Evolutionary conservation across 2,888 invertebrate species (phyloP), one percentile per base, ranked within the genome.

Genomic region (Neuroscelio doddi): DNA sequence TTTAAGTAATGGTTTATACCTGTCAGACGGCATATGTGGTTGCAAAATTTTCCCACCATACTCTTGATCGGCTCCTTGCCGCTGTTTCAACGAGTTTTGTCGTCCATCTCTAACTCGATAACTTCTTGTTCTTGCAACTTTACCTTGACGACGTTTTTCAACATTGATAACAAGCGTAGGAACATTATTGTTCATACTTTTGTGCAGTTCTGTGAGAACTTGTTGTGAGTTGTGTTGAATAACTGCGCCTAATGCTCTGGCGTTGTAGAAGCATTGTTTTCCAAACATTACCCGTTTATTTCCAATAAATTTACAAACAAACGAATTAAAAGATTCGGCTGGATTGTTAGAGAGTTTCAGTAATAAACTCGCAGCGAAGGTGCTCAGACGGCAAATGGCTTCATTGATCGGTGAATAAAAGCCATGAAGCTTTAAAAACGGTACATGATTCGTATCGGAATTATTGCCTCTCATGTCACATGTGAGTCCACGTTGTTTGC

Each of bases 401-500:
- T n/a, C n/a, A n/a, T n/a, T n/a, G n/a, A n/a, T n/a, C n/a, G n/a
- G n/a, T n/a, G n/a, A n/a, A n/a, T n/a, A n/a, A n/a, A n/a, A n/a
- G n/a, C n/a, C n/a, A 36, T n/a, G 26, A 12, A 15, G 8, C 12
- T 17, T 17, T n/a, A 61, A 38, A n/a, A 24, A 1, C 7, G 46
- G 44, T 24, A 62, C 44, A 30, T 42, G 15, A 47, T 59, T 59
- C 27, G 14, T 17, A 14, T 34, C 34, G 12, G 14, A 16, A 9
- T 46, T 17, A 8, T 36, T 21, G 1, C 34, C 27, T 21, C 1
- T 10, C n/a, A n/a, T n/a, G 29, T 1, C n/a, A 16, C 53, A 49
- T 12, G 16, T 17, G n/a, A 38, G 30, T 32, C 41, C 46, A n/a
- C 39, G 51, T 30, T 30, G 36, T 16, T 30, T 65, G 70, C 67